Evolutionary conservation across 2,113 vertebrate genomes (phyloP), one percentile per base, ranked within the genome.

Genomic region (Eulacestoma nigropectus): DNA sequence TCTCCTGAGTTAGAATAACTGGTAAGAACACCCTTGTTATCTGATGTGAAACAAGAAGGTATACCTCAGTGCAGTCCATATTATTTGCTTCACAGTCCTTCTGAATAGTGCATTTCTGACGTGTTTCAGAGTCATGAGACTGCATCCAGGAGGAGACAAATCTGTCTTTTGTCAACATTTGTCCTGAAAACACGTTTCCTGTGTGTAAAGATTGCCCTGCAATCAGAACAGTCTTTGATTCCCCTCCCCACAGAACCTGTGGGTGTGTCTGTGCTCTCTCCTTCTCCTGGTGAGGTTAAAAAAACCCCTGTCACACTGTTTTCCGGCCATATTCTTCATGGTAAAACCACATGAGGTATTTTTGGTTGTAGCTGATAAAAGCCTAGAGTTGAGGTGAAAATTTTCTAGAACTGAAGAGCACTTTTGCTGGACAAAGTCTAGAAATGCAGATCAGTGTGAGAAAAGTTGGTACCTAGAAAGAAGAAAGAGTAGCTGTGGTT

Each of bases 181-280:
- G 7, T 49, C 59, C 56, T 65, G 35, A 73, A 93, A 87, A 29
- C 5, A 4, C 7, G 4, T 37, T 62, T 37, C 2, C 0, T 29
- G 8, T 56, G 32, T 2, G 0, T 57, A 60, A 57, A 81, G 16
- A 21, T 1, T 1, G 13, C 17, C 20, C 39, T 77, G 44, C 13
- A 81, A 29, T 20, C 63, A 62, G 37, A 82, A 68, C 25, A 89
- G 32, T 33, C 32, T 70, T 55, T 64, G 33, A 72, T 49, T 5
- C n/a, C 7, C 21, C 14, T 73, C 17, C 18, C 9, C 20, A 14
- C n/a, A 53, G 53, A 73, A 25, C 16, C 13, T 76, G 21, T 3
- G 2, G 6, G 4, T 26, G 17, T 32, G 11, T 84, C 49, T 11
- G 7, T 33, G 7, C 8, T 47, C 15, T 65, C 32, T 42, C 11